Evolutionary conservation across 2,888 invertebrate species (phyloP), one percentile per base, ranked within the genome.

Genomic region (Furcula furcula): DNA sequence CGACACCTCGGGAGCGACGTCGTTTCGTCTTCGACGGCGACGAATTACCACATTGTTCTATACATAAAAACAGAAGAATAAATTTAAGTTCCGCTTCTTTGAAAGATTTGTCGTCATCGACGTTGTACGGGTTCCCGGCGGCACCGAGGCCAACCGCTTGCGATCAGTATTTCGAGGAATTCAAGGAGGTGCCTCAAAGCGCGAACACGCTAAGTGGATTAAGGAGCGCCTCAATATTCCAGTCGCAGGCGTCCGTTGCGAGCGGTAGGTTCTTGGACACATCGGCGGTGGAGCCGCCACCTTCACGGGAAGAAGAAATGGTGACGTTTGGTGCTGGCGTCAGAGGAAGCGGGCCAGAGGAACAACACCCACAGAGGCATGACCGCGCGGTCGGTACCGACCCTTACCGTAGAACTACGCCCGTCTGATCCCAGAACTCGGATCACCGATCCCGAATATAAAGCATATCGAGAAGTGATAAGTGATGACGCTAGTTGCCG

Each of bases 191-290:
- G 52, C 84, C 90, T 53, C 85, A 90, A 76, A 89, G 88, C 47
- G 88, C 88, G 7, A 89, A 88, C 40, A 87, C 88, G 0, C 60
- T 89, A 34, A 86, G 87, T 43, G 88, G 88, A 12, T 56, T 88
- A 14, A 68, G 88, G 30, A 88, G 86, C 46, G 88, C 85, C 26
- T 88, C 88, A 4, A 88, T 88, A 72, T 88, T 88, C 34, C 88
- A 88, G 52, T 88, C 88, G 5, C 87, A 87, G 38, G 87, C 80
- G 4, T 90, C 93, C 19, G 93, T 94, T 44, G 90, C 93, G 14
- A 94, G 93, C 39, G 91, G 92, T 2, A 91, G 93, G 59, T 94
- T 94, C 48, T 84, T 94, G 44, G 93, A 90, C 36, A 93, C 93
- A 21, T 92, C 93, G 14, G 91, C 91, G 19, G 88, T 91, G 22